Percentiles rank a stretch among this genome's conserved stretches.
Conservation (phyloP, 64 coral and sea anemone genomes). For the Montipora cactus region DNA sequence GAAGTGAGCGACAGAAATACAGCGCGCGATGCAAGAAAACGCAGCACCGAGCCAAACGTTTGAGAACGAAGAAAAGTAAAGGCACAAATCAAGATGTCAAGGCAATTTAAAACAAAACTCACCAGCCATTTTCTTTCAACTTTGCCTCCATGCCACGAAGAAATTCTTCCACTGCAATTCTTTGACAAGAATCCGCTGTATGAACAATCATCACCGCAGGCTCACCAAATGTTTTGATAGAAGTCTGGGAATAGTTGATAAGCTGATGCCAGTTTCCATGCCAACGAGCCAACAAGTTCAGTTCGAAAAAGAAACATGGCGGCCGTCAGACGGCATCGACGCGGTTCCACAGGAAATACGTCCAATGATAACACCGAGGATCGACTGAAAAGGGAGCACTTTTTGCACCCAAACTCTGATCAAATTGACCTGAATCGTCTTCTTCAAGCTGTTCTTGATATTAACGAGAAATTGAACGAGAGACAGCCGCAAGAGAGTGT, state of each 20-base stretch:
- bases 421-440: slow-evolving; percentile 95
- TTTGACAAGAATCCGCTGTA: slow-evolving; percentile 75
- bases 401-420: slow-evolving; percentile 94
- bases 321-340: background rate
- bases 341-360: slow-evolving; percentile 48
- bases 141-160: slow-evolving; percentile 99
- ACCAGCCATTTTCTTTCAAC: slow-evolving; percentile 99
- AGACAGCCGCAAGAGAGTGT: slow-evolving; percentile 36
- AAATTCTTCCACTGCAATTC: slow-evolving; percentile 83
- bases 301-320: slow-evolving; percentile 74
- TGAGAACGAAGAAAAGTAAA: background rate
- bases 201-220: background rate
- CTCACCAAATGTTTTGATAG: background rate
- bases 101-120: background rate
- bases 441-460: slow-evolving; percentile 95
- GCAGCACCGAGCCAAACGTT: background rate
- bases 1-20: slow-evolving; percentile 34
- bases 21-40: slow-evolving; percentile 9
- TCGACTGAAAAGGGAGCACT: slow-evolving; percentile 85
- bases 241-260: background rate
- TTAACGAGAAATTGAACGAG: slow-evolving; percentile 89
- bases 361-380: slow-evolving; percentile 57
- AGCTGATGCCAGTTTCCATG: slow-evolving; percentile 54
- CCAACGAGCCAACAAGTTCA: slow-evolving; percentile 19
- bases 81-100: background rate